phyloP scores from a whole-genome alignment of 2,888 invertebrate genomes.

The Spatulosminthurus flaviceps region DNA sequence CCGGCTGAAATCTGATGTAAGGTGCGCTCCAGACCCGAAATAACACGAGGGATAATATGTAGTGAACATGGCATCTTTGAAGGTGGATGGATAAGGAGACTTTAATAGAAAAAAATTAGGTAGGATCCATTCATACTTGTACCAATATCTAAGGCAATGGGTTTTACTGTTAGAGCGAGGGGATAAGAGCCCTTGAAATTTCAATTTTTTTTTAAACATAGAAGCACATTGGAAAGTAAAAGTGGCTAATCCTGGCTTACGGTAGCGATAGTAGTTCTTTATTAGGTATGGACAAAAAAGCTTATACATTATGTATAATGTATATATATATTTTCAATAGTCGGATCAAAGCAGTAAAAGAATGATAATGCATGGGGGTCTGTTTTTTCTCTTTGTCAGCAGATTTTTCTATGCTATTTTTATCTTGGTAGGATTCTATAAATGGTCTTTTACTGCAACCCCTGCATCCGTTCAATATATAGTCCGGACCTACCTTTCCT shows the following conservation, averaged over 20 bases:
- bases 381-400: constrained; percentile 41
- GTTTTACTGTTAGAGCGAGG: neutral
- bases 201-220: constrained; percentile 40
- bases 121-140: too few species aligned
- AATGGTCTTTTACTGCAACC: neutral
- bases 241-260: constrained; percentile 40
- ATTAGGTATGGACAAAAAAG: neutral
- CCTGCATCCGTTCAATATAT: neutral
- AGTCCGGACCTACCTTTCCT: constrained; percentile 3
- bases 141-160: too few species aligned
- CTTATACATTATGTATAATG: neutral
- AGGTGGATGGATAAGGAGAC: too few species aligned
- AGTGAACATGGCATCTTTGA: too few species aligned
- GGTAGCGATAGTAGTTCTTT: too few species aligned
- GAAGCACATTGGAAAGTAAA: constrained; percentile 28
- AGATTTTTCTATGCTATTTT: constrained; percentile 40
- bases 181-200: constrained; percentile 43
- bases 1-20: constrained; percentile 3
- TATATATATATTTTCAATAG: constrained; percentile 1
- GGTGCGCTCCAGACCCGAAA: neutral
- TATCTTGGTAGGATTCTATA: constrained; percentile 21
- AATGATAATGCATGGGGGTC: constrained; percentile 38
- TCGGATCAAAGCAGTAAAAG: constrained; percentile 10
- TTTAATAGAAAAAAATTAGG: too few species aligned
- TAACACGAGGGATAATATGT: neutral